These are phyloP conservation scores for Machimus atricapillus DNA, from an alignment of 2,888 invertebrate genomes.

Conservation along the genomic window DNA sequence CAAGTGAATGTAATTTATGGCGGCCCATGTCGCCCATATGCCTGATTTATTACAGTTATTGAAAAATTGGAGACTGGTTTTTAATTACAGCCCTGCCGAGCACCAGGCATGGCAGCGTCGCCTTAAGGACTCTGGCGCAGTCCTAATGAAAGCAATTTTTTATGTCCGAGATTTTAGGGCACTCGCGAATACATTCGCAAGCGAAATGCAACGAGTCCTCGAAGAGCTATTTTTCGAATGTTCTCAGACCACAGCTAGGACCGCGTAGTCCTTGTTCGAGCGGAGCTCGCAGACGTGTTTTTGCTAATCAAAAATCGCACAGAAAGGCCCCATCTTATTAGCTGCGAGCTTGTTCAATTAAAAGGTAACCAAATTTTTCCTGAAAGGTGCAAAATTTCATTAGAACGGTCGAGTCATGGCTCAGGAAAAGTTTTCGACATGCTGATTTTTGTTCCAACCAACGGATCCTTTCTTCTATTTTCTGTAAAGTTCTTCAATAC, in stretches of 20 bases:
- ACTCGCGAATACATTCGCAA: background rate
- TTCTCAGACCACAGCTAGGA: background rate
- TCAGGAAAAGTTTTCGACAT: background rate
- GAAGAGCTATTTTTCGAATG: background rate
- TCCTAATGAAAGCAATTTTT: conserved; percentile 25
- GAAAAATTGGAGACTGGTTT: conserved; percentile 46
- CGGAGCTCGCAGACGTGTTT: background rate
- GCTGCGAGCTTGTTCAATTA: too few relatives aligned
- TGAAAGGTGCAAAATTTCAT: background rate
- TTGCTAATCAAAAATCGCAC: background rate
- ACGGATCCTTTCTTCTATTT: too few relatives aligned
- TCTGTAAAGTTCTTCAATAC: too few relatives aligned
- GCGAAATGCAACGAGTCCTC: background rate
- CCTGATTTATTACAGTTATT: conserved; percentile 48
- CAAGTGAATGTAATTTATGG: conserved; percentile 38
- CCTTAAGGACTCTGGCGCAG: background rate
- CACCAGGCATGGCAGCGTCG: background rate
- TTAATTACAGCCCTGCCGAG: conserved; percentile 43
- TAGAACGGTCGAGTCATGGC: background rate
- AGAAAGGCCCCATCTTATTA: background rate
- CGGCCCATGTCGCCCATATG: conserved; percentile 40
- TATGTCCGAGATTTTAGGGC: background rate
- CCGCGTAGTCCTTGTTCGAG: background rate
- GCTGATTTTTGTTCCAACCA: background rate
- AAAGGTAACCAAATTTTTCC: too few relatives aligned